Evolutionary conservation across 2,113 vertebrate genomes (phyloP).

Genomic region (Tachysurus vachellii): DNA sequence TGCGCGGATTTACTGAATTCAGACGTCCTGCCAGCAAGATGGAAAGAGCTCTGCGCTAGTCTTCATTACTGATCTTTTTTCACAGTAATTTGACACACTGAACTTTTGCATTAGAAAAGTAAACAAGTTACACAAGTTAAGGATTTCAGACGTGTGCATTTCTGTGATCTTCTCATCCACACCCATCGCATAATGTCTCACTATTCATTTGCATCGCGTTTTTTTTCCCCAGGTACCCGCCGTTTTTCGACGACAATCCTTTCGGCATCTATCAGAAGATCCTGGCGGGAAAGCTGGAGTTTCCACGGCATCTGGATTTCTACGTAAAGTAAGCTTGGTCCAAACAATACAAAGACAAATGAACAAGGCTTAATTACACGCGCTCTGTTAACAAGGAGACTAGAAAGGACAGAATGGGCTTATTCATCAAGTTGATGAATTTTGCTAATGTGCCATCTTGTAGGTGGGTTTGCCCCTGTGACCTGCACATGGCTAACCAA

Average conservation of each 20-base stretch:
- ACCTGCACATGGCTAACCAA: not conserved
- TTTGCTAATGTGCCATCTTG: not conserved
- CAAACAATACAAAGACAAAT: conserved; percentile 1
- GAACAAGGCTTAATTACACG: not conserved
- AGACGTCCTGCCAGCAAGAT: conserved; percentile 18
- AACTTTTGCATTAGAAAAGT: not conserved
- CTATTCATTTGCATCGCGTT: not conserved
- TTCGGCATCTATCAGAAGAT: conserved; percentile 99
- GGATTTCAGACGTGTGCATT: not conserved
- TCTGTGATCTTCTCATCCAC: not conserved
- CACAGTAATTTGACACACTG: not conserved
- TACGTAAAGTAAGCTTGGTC: conserved; percentile 86
- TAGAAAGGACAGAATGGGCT: not conserved
- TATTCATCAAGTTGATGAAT: not conserved
- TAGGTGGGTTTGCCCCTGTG: not conserved
- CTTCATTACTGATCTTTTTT: not conserved
- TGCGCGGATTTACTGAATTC: not conserved
- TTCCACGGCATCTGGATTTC: conserved; percentile 93
- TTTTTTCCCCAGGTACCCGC: conserved; percentile 80
- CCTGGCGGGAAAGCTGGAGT: conserved; percentile 92
- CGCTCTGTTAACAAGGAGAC: conserved; percentile 3
- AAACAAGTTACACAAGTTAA: not conserved
- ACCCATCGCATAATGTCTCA: not conserved
- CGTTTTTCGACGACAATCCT: conserved; percentile 96
- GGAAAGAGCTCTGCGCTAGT: not conserved